Percentiles rank a stretch among this genome's conserved stretches.
Conservation (phyloP, 2,888 invertebrate species). For the Romanomermis culicivorax region DNA sequence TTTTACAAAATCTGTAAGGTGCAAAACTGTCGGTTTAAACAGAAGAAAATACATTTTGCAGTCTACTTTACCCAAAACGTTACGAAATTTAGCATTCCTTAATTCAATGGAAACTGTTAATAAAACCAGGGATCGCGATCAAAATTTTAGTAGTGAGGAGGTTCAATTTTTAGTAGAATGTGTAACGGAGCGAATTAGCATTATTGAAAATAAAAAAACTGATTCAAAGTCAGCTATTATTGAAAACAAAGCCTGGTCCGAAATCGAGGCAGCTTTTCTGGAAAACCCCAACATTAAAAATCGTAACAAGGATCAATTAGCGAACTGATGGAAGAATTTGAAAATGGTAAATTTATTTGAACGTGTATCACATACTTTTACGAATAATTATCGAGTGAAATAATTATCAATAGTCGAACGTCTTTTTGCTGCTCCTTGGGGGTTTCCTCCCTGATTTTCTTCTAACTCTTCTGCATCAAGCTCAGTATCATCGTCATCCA, state of each 20-base stretch:
- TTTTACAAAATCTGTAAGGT: too few species aligned
- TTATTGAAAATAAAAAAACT: background rate
- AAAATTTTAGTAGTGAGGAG: background rate
- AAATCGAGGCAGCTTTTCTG: background rate
- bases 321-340: background rate
- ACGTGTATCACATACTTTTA: background rate
- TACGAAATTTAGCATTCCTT: background rate
- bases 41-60: background rate
- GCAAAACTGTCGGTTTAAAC: too few species aligned
- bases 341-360: background rate
- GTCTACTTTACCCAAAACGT: background rate
- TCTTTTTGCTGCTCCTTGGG: background rate
- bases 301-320: background rate
- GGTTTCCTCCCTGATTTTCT: background rate
- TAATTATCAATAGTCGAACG: background rate
- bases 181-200: background rate
- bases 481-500: background rate
- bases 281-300: background rate
- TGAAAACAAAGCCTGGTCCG: background rate
- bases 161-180: background rate
- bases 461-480: background rate
- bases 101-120: background rate
- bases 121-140: background rate
- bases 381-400: background rate
- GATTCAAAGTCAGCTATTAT: background rate